Conservation (phyloP, 2,888 invertebrate genomes). For the Habrosyne pyritoides region DNA sequence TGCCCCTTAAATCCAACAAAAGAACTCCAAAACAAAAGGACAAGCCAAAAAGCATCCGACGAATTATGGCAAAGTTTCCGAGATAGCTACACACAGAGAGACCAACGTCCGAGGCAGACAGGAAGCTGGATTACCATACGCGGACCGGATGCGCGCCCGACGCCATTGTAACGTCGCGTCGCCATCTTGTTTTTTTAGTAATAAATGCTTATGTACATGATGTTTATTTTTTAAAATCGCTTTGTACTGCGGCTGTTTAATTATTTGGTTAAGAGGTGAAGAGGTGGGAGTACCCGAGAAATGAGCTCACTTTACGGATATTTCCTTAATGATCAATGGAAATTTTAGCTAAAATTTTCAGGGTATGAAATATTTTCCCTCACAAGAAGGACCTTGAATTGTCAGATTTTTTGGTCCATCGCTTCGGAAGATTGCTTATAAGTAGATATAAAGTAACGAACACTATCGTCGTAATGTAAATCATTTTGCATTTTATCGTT, state of each 20-base stretch:
- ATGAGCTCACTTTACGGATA: too few species aligned
- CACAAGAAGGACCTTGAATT: too few species aligned
- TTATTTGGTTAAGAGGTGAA: background rate
- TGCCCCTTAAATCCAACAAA: background rate
- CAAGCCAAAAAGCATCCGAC: background rate
- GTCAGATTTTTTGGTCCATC: too few species aligned
- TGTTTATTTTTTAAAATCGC: background rate
- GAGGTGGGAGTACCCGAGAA: background rate
- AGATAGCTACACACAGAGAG: conserved; percentile 33
- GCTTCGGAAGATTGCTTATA: too few species aligned
- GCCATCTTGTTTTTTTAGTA: conserved; percentile 62
- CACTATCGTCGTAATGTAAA: too few species aligned
- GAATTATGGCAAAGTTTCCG: conserved; percentile 2
- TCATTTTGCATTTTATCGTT: too few species aligned
- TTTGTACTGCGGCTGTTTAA: background rate
- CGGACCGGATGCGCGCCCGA: conserved; percentile 70
- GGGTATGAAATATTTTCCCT: too few species aligned
- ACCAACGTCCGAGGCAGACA: conserved; percentile 34
- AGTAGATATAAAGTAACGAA: too few species aligned
- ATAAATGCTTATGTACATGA: conserved; percentile 3
- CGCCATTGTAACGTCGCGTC: conserved; percentile 56
- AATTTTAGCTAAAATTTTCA: too few species aligned
- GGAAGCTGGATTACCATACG: conserved; percentile 65
- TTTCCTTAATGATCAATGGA: too few species aligned
- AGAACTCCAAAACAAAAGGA: background rate